Evolutionary conservation across 2,797 vertebrate species (phyloP).

Genomic region (Lithobates pipiens): DNA sequence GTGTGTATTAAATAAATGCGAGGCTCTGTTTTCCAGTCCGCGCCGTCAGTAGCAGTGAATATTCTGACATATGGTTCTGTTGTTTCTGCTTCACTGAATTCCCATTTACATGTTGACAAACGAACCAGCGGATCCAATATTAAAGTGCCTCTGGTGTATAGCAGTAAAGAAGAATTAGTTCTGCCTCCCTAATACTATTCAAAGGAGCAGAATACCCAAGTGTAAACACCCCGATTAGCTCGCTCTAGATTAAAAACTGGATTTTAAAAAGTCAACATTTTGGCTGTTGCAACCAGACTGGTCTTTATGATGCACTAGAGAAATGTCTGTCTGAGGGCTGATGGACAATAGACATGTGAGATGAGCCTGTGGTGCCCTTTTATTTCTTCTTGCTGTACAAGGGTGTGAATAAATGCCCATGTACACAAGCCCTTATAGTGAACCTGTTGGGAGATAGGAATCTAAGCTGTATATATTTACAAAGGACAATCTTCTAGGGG

Average conservation of each 20-base stretch:
- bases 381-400: no score
- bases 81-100: neutral
- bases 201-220: neutral
- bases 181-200: constrained; percentile 12
- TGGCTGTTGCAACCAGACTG: no score
- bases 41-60: neutral
- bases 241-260: neutral
- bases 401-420: no score
- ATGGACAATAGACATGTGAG: neutral
- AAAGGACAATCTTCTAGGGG: no score
- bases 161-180: neutral
- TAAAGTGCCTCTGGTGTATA: neutral
- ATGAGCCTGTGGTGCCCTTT: no score
- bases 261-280: neutral
- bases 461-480: no score
- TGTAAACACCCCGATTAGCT: neutral
- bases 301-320: neutral
- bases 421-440: no score
- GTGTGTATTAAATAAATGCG: neutral
- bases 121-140: neutral
- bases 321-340: neutral
- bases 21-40: neutral
- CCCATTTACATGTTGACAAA: constrained; percentile 19
- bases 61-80: constrained; percentile 14
- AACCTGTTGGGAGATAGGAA: no score